Conservation (phyloP, 2,888 invertebrate species). For the Acanthosepion esculentum region DNA sequence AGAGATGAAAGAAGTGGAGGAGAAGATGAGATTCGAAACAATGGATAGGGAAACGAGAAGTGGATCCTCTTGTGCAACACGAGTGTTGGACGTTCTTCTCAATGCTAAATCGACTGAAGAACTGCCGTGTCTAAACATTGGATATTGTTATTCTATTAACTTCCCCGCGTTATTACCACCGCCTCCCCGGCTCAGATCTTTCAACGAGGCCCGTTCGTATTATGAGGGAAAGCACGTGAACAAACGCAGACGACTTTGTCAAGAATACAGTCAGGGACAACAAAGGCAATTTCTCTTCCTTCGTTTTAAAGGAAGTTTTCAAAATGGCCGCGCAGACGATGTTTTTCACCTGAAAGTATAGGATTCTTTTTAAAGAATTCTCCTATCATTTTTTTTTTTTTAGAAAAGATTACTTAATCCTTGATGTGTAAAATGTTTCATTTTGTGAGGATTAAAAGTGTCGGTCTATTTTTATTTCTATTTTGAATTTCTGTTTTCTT, state of each 20-base stretch:
- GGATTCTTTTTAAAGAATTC: not conserved
- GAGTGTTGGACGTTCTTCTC: conserved; percentile 35
- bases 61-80: not conserved
- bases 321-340: not conserved
- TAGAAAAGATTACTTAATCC: not conserved
- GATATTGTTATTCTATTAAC: conserved; percentile 44
- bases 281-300: not conserved
- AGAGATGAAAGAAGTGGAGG: not conserved
- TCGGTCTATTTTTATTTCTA: conserved; percentile 23
- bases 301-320: not conserved
- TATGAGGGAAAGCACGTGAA: not conserved
- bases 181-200: not conserved
- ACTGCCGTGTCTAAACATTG: conserved; percentile 40
- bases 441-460: not conserved
- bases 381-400: not conserved
- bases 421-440: not conserved
- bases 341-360: not conserved
- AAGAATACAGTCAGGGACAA: not conserved
- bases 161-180: not conserved
- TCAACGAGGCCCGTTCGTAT: not conserved
- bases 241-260: not conserved
- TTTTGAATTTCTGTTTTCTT: not conserved
- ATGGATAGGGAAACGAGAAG: conserved; percentile 39
- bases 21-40: not conserved
- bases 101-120: not conserved